Evolutionary conservation across 37 sponge, comb jelly and placozoan genomes (phyloP).

Genomic region (Geodia barretti): DNA sequence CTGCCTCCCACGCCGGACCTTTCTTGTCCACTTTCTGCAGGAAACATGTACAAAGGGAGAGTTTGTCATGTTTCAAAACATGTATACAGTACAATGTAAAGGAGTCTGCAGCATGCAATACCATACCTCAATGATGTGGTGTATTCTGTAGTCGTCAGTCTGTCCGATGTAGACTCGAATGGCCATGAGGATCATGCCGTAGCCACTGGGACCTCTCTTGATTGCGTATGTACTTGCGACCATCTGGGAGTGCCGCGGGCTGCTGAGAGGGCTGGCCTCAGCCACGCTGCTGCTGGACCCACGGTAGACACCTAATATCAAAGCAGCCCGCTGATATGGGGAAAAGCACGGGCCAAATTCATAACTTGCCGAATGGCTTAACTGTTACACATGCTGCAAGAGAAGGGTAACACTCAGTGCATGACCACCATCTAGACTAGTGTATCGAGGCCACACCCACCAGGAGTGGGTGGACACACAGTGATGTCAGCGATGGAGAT

Average conservation of each 20-base stretch:
- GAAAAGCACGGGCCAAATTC: no score
- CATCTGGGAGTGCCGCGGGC: conserved; percentile 68
- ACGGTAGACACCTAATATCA: no score
- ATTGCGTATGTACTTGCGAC: conserved; percentile 49
- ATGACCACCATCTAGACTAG: no score
- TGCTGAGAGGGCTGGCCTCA: conserved; percentile 29
- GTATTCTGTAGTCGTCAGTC: conserved; percentile 78
- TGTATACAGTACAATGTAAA: no score
- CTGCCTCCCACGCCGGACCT: conserved; percentile 82
- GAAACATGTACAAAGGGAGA: no score
- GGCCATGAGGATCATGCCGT: conserved; percentile 83
- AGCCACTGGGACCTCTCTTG: conserved; percentile 76
- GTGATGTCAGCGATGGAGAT: conserved; percentile 39
- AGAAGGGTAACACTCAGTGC: neutral
- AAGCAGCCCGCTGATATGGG: no score
- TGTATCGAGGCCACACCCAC: no score
- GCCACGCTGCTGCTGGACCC: conserved; percentile 23
- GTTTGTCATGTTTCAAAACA: no score
- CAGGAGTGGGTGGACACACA: conserved; percentile 59
- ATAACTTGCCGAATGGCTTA: no score
- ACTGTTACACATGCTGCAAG: neutral
- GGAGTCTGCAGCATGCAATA: no score
- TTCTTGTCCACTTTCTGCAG: conserved; percentile 72
- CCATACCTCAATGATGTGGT: conserved; percentile 90
- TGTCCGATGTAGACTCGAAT: conserved; percentile 93